phyloP scores from a whole-genome alignment of 1,140 invertebrate species.

The Sarcophaga peregrina region DNA sequence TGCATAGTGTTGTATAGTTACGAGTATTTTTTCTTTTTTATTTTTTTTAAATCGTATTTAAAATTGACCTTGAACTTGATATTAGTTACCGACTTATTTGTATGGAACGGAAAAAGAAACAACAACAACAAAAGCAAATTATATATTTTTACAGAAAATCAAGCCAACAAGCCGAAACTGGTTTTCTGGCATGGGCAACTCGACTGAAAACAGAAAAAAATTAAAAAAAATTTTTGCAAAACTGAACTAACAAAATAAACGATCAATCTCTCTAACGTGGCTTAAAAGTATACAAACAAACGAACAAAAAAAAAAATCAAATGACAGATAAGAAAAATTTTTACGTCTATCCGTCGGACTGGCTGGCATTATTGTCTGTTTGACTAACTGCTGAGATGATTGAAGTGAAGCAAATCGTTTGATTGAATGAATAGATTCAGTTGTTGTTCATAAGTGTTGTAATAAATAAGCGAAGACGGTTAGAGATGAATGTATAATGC shows the following conservation, averaged over 20 bases:
- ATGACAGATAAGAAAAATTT: too few species aligned
- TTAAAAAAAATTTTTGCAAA: too few species aligned
- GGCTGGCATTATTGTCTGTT: background rate
- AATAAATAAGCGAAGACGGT: too few species aligned
- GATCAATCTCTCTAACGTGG: background rate
- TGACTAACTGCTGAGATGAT: constrained; percentile 3
- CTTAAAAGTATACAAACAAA: background rate
- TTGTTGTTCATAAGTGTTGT: background rate
- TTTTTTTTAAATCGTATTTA: constrained; percentile 26
- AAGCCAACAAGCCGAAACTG: constrained; percentile 12
- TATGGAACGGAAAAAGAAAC: background rate
- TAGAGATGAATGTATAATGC: too few species aligned
- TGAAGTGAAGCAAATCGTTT: background rate
- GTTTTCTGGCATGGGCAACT: background rate
- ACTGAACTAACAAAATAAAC: background rate
- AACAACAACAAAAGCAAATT: background rate
- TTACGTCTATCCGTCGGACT: background rate
- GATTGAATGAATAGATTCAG: constrained; percentile 8
- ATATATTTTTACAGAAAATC: background rate
- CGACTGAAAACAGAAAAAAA: too few species aligned
- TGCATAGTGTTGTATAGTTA: too few species aligned
- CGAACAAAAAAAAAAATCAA: background rate
- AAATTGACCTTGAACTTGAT: constrained; percentile 41
- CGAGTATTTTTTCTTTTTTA: background rate
- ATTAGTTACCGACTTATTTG: constrained; percentile 40